Base-by-base conservation (phyloP, 1,140 invertebrate species). In the Cataglyphis hispanica region DNA sequence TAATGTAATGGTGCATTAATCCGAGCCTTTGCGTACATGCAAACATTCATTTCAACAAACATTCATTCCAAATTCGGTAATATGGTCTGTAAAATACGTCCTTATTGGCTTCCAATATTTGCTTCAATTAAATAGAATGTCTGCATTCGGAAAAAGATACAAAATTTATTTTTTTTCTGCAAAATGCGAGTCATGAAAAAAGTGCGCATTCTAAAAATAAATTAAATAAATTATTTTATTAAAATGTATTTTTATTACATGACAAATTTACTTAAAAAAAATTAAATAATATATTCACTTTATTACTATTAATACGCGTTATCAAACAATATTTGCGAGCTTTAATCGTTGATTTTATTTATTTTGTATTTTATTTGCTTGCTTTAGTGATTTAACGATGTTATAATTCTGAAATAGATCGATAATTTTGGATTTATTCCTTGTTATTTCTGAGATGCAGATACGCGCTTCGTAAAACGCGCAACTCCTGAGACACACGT, bases 31-130 rank as follows among this genome's bases (percentile, higher is more conserved):
- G n/a, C 67, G 53, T 74, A 72, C 53, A 61, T 34, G 67, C 46
- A 50, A 50, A 50, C 13, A 50, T 50, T 50, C 46, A 50, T 50
- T 60, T 34, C 16, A 22, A 43, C n/a, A 60, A 83, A 83, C 78
- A 31, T 43, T 74, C 25, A 60, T 46, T 83, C 13, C 67, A 46
- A 56, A 69, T 69, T 74, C 53, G 27, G 19, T 40, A 69, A 80
- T 80, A 64, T 53, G 53, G 46, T 16, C 16, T 40, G 16, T 56
- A 69, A 69, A 80, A 69, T 78, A 67, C 22, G 58, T 56, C 78
- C 72, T 60, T 72, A 83, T 83, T 40, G 78, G 67, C 25, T 83
- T 83, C 25, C 78, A 58, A 83, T 83, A 83, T 83, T 83, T 83
- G 37, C 37, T 58, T 60, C 27, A 10, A 43, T 19, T 22, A 72